phyloP scores from a whole-genome alignment of 2,113 vertebrate species.

The Erythrocercus mccallii region DNA sequence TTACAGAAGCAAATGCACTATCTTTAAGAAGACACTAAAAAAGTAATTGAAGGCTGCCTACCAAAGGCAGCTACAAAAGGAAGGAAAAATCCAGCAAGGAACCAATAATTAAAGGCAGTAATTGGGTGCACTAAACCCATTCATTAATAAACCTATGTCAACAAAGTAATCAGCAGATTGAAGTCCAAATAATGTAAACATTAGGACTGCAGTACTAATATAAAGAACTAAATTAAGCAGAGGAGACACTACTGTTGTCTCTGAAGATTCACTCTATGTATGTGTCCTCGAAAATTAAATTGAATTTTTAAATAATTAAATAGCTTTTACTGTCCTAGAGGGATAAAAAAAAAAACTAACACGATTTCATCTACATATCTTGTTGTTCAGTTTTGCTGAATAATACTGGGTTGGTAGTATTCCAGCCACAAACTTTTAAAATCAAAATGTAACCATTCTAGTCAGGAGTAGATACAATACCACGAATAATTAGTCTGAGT shows the following conservation, averaged over 20 bases:
- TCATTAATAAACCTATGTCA: not conserved
- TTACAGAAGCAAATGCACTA: not conserved
- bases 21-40: not conserved
- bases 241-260: not conserved
- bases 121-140: not conserved
- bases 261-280: not conserved
- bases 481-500: not conserved
- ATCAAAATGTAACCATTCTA: not conserved
- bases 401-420: not conserved
- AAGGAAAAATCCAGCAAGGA: not conserved
- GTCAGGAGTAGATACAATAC: not conserved
- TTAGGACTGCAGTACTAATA: conserved; percentile 20
- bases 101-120: conserved; percentile 50
- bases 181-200: conserved; percentile 51
- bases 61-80: not conserved
- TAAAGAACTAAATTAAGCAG: not conserved
- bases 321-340: not conserved
- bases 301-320: conserved; percentile 38
- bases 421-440: not conserved
- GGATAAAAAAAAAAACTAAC: not conserved
- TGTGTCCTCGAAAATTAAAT: conserved; percentile 33
- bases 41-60: not conserved
- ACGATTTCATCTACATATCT: not conserved
- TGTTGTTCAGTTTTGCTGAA: not conserved
- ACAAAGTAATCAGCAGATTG: conserved; percentile 29